A percentile compares a stretch with the other conserved stretches of the same genome.
Evolutionary conservation across 2,888 invertebrate species (phyloP).

Genomic region (Matsumyia berberina): DNA sequence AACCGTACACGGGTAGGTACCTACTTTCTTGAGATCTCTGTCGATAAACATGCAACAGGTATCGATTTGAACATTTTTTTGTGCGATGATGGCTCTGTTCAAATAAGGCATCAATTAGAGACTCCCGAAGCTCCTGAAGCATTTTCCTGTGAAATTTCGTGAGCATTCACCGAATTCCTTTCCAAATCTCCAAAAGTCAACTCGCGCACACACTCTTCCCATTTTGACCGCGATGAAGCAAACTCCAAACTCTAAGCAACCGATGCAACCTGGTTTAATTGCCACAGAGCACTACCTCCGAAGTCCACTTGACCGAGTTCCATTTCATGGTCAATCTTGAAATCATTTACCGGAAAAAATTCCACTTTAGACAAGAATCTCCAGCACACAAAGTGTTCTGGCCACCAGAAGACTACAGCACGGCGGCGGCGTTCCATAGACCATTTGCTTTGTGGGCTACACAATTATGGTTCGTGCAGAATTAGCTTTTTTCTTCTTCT

Average conservation of each 20-base stretch:
- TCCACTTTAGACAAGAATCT: slow-evolving; percentile 57
- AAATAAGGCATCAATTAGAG: slow-evolving; percentile 23
- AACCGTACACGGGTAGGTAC: background rate
- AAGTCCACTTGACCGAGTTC: slow-evolving; percentile 69
- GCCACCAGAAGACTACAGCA: slow-evolving; percentile 12
- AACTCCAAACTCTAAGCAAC: background rate
- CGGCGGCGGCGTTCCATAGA: slow-evolving; percentile 40
- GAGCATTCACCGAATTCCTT: background rate
- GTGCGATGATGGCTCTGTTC: background rate
- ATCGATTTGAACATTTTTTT: background rate
- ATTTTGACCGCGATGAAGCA: slow-evolving; percentile 3
- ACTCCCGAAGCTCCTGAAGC: background rate
- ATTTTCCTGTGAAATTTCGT: background rate
- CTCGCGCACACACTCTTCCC: background rate
- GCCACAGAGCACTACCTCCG: slow-evolving; percentile 18
- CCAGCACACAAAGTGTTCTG: slow-evolving; percentile 34
- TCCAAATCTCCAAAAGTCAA: slow-evolving; percentile 4
- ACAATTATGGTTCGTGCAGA: slow-evolving; percentile 56
- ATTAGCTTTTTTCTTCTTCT: slow-evolving; percentile 6
- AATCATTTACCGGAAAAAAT: slow-evolving; percentile 60
- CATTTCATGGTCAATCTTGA: slow-evolving; percentile 69
- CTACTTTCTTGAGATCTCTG: background rate
- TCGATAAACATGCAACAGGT: slow-evolving; percentile 2
- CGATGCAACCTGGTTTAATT: slow-evolving; percentile 29
- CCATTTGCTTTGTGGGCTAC: slow-evolving; percentile 71